Conservation (phyloP, 1,140 invertebrate species). For the Cotesia vestalis region DNA sequence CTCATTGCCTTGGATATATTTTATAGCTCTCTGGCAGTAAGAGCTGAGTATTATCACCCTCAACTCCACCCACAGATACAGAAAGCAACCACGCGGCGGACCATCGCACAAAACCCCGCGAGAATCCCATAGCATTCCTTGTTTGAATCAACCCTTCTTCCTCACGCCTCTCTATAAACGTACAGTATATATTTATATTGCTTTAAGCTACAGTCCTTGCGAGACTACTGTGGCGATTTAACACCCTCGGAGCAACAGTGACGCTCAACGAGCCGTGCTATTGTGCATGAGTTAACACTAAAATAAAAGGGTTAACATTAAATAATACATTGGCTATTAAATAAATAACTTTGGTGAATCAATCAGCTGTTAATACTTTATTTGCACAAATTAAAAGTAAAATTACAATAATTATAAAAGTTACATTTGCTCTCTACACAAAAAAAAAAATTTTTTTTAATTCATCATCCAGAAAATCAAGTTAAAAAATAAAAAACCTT, state of each 20-base stretch:
- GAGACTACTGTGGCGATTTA: slow-evolving; percentile 36
- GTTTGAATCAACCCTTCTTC: slow-evolving; percentile 38
- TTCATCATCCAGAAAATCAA: too few relatives aligned
- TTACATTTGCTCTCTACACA: too few relatives aligned
- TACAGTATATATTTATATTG: slow-evolving; percentile 30
- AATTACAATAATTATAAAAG: too few relatives aligned
- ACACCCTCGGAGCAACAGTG: slow-evolving; percentile 51
- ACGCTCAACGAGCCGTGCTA: slow-evolving; percentile 61
- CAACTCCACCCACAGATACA: slow-evolving; percentile 30
- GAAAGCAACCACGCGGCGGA: slow-evolving; percentile 22
- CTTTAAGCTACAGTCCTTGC: slow-evolving; percentile 25
- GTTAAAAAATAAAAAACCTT: too few relatives aligned
- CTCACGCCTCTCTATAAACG: slow-evolving; percentile 46
- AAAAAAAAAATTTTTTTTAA: too few relatives aligned
- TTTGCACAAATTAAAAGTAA: too few relatives aligned
- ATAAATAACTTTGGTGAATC: background rate
- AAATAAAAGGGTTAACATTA: slow-evolving; percentile 52
- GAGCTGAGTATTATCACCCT: slow-evolving; percentile 59
- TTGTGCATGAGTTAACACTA: slow-evolving; percentile 47
- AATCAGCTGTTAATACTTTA: background rate
- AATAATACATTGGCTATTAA: background rate
- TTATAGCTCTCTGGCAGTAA: slow-evolving; percentile 59
- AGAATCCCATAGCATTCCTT: slow-evolving; percentile 41
- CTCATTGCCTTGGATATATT: slow-evolving; percentile 61
- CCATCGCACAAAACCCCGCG: slow-evolving; percentile 22